phyloP scores from a whole-genome alignment of 2,113 vertebrate species.

The Ceyx melanurus region DNA sequence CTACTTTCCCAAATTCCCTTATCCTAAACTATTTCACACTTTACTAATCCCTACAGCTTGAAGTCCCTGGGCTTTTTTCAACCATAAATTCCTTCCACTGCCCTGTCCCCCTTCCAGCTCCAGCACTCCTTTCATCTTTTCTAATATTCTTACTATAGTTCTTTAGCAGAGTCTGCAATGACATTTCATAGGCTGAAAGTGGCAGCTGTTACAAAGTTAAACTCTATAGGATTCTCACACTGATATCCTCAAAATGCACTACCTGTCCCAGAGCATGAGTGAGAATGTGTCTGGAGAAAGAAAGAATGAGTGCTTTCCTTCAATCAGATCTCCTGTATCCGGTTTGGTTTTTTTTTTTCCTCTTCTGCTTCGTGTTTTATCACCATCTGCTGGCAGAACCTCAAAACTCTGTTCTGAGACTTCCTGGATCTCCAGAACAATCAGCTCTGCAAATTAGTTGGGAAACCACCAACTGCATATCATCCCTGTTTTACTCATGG shows the following conservation, averaged over 20 bases:
- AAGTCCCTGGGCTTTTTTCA: background rate
- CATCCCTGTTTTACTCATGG: background rate
- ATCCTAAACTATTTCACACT: conserved; percentile 16
- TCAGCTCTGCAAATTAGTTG: background rate
- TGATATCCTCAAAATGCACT: background rate
- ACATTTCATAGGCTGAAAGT: background rate
- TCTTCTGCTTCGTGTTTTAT: background rate
- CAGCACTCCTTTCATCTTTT: background rate
- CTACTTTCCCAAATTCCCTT: background rate
- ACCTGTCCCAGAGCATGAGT: background rate
- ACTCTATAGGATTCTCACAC: background rate
- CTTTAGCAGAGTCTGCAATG: background rate
- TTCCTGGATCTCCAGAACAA: background rate
- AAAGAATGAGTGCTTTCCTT: background rate
- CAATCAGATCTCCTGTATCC: background rate
- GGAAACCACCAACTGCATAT: background rate
- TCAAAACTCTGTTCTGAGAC: background rate
- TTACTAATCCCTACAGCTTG: background rate
- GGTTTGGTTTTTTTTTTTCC: background rate
- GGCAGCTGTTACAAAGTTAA: background rate
- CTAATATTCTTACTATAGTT: background rate
- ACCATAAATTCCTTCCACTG: background rate
- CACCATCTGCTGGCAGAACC: background rate
- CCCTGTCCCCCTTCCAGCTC: background rate
- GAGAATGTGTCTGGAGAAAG: background rate